Conservation (phyloP, 2,888 invertebrate genomes). For the Eristalinus aeneus region DNA sequence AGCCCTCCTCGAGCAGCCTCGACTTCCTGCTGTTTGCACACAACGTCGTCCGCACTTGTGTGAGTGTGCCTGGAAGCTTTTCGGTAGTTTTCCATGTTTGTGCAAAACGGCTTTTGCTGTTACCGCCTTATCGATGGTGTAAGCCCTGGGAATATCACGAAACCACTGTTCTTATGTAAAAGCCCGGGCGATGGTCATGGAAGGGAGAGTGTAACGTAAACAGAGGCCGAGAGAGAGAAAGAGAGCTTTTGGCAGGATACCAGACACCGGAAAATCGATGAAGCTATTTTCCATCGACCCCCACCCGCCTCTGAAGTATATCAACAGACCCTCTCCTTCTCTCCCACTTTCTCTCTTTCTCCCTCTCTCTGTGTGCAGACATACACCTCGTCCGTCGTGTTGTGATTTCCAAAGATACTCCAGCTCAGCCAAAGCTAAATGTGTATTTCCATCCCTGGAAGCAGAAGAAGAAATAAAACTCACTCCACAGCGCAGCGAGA, state of each 20-base stretch:
- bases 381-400: neutral
- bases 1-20: neutral
- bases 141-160: slow-evolving; percentile 41
- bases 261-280: slow-evolving; percentile 68
- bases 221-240: neutral
- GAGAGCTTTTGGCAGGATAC: slow-evolving; percentile 42
- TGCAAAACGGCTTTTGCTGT: neutral
- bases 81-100: neutral
- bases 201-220: slow-evolving; percentile 6
- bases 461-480: neutral
- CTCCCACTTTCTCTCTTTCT: neutral
- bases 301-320: neutral
- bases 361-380: too few species aligned
- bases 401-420: neutral
- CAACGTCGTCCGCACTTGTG: neutral
- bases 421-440: slow-evolving; percentile 34
- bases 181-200: neutral
- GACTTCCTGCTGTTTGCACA: slow-evolving; percentile 4
- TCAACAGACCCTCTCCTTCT: neutral
- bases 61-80: neutral
- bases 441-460: slow-evolving; percentile 35
- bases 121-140: slow-evolving; percentile 20
- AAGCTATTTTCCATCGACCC: slow-evolving; percentile 32
- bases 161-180: slow-evolving; percentile 36
- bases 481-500: neutral